Percentiles rank a stretch among this genome's conserved stretches.
These are phyloP conservation scores for Acrocephalus scirpaceus DNA, from an alignment of 2,797 vertebrate genomes.

Conservation along the genomic window DNA sequence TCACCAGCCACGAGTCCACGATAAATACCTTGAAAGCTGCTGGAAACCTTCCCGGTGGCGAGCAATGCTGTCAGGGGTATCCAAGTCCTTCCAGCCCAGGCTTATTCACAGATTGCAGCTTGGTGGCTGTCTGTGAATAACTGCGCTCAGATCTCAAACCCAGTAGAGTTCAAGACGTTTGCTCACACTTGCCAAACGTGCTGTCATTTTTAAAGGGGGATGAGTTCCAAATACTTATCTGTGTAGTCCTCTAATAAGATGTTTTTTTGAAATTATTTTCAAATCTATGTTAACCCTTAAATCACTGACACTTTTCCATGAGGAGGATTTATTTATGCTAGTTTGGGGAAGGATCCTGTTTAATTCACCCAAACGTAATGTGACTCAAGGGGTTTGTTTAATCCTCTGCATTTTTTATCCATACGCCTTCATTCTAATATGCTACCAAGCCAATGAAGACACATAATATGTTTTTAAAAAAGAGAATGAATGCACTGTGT, in stretches of 20 bases:
- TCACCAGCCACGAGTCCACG: slow-evolving; percentile 68
- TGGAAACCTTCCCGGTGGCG: slow-evolving; percentile 1
- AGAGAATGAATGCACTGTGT: slow-evolving; percentile 54
- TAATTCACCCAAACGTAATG: slow-evolving; percentile 67
- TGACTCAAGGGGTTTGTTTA: slow-evolving; percentile 73
- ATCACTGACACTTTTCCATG: slow-evolving; percentile 63
- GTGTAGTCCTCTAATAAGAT: slow-evolving; percentile 58
- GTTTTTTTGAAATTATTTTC: slow-evolving; percentile 56
- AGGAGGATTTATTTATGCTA: slow-evolving; percentile 52
- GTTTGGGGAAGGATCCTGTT: slow-evolving; percentile 54
- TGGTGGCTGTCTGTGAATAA: slow-evolving; percentile 58
- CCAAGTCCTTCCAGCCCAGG: slow-evolving; percentile 42
- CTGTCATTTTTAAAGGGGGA: slow-evolving; percentile 72
- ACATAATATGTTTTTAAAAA: slow-evolving; percentile 58
- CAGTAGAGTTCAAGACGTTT: slow-evolving; percentile 66
- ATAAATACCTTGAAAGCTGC: slow-evolving; percentile 53
- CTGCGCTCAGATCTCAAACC: slow-evolving; percentile 62
- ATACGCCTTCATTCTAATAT: slow-evolving; percentile 66
- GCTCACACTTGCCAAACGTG: slow-evolving; percentile 77
- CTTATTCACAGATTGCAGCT: slow-evolving; percentile 68
- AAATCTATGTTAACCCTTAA: slow-evolving; percentile 67
- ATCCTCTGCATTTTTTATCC: slow-evolving; percentile 70
- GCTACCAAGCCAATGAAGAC: slow-evolving; percentile 66
- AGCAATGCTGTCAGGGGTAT: background rate
- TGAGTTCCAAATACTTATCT: slow-evolving; percentile 70